Evolutionary conservation across 2,797 vertebrate genomes (phyloP), one percentile per base, ranked within the genome.

Genomic region (Synanceia verrucosa): DNA sequence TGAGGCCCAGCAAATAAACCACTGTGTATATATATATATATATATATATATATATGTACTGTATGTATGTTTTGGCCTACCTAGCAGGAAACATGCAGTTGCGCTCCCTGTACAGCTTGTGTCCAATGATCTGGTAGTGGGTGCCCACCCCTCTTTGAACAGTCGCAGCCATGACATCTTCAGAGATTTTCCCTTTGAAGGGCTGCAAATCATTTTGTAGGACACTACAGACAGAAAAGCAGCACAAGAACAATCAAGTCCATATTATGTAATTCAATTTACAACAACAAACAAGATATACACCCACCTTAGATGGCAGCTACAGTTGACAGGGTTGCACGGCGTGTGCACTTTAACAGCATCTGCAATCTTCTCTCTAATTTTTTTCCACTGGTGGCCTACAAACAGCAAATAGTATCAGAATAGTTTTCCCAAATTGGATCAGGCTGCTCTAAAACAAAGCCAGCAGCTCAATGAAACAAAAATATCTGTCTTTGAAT

Each of bases 21-120:
- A 7, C 14, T 28, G 48, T 29, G 7, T 5, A 5, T 13, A 53
- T 18, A 36, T 23, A 23, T 9, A 24, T n/a, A n/a, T 28, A 28
- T 29, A 9, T 5, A 5, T 13, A 53, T 18, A 36, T 23, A 23
- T 9, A 24, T 24, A n/a, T 19, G 12, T 9, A 14, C 39, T 19
- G 39, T 9, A 21, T 29, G 29, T 33, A 14, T 44, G n/a, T n/a
- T n/a, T n/a, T n/a, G n/a, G n/a, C 88, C 75, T 79, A 99, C 98
- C 98, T 96, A 37, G 98, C 97, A 34, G 97, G 96, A 80, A 99
- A 99, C 97, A 99, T 96, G 73, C 98, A 99, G 86, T 94, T 96
- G 50, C 92, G 92, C 87, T 99, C 97, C 64, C 97, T 93, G 88
- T 97, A 99, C 64, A 99, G 64, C 72, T 93, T 96, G 61, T 95